Base-by-base conservation (phyloP, 2,797 vertebrate species). In the Brachyalestes nurse region DNA sequence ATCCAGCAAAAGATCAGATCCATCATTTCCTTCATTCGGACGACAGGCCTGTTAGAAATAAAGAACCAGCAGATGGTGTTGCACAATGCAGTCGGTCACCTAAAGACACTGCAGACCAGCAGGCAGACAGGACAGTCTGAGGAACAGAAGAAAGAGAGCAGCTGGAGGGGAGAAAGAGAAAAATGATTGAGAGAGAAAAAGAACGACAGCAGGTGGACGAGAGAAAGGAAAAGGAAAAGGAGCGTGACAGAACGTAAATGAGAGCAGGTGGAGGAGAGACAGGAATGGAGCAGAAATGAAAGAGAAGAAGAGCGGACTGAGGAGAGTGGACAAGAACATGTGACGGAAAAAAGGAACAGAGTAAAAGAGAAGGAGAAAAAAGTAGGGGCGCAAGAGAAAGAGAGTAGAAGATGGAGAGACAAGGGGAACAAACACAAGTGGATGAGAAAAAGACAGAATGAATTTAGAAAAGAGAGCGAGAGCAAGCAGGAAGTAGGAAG, bases 191-290 rank as follows among this genome's bases (percentile, higher is more conserved):
- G 5, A 19, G 16, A 9, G 57, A 23, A 23, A 4, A 9, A 58
- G 57, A 14, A 25, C 2, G 13, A 25, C 21, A 28, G 4, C 21
- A 61, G 23, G 23, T 25, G 28, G 25, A n/a, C n/a, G n/a, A n/a
- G n/a, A n/a, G 6, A 3, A 25, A 23, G 12, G 25, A 13, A 6
- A 62, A 19, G 25, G 4, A 45, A 28, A 28, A 28, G 28, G 28
- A 28, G 28, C 28, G 28, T 3, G 28, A 28, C 28, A 28, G 28
- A 28, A 28, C 28, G 28, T 28, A 21, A 28, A 28, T 9, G 6
- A 64, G 13, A 38, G 25, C 21, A 61, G 28, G 86, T 86, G 73
- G 74, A 81, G 86, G 88, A 81, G 84, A 38, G 49, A 16, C 51
- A n/a, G 28, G 28, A 28, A 28, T 1, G 28, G 28, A 28, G 28